Percentiles rank a stretch among this genome's conserved stretches.
Evolutionary conservation across 2,797 vertebrate genomes (phyloP).

Genomic region (Lepilemur septentrionalis): DNA sequence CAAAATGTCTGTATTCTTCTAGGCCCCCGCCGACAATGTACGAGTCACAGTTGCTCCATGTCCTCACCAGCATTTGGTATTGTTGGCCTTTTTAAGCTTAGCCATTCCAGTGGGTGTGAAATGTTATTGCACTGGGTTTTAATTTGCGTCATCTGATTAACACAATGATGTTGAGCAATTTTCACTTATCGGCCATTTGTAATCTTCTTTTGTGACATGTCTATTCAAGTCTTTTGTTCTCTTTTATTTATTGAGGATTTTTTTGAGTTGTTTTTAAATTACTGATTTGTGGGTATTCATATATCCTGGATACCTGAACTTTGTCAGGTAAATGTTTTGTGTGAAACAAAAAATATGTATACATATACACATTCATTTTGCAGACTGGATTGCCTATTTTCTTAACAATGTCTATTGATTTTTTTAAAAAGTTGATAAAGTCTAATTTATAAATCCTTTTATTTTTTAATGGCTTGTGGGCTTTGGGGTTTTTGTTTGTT

Average conservation of each 20-base stretch:
- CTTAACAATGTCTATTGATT: neutral
- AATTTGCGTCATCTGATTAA: constrained; percentile 28
- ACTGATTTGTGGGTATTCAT: neutral
- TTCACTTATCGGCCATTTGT: neutral
- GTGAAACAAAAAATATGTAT: neutral
- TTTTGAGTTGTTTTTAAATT: neutral
- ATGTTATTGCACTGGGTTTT: neutral
- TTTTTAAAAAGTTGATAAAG: neutral
- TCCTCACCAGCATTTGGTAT: neutral
- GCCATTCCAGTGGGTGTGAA: neutral
- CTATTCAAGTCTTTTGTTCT: constrained; percentile 22
- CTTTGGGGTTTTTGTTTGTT: neutral
- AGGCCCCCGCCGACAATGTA: neutral
- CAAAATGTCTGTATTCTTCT: neutral
- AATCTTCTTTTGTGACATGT: neutral
- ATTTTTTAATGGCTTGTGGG: neutral
- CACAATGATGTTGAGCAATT: neutral
- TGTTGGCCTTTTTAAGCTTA: constrained; percentile 31
- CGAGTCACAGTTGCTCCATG: neutral
- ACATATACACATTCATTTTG: neutral
- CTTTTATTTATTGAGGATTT: neutral
- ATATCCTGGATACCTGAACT: neutral
- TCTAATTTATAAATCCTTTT: neutral
- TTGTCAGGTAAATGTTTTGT: neutral
- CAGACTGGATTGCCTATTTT: neutral